These are phyloP conservation scores for Toxotes lorentzi DNA, from an alignment of 2,797 vertebrate species.

Conservation along the genomic window DNA sequence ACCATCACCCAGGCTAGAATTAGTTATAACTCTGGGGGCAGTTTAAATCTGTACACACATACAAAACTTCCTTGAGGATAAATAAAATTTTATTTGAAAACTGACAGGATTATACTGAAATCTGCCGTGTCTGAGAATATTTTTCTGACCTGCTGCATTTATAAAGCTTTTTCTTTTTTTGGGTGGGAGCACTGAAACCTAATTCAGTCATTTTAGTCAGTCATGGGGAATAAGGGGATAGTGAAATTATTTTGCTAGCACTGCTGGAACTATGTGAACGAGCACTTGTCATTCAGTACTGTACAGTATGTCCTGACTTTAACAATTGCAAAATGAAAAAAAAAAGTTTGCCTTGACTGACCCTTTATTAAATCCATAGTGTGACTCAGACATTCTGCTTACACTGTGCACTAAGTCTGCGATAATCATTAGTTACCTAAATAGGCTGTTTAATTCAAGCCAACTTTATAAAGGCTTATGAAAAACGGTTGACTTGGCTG, in stretches of 20 bases:
- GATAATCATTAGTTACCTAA: slow-evolving; percentile 12
- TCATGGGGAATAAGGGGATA: slow-evolving; percentile 13
- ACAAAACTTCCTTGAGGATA: not conserved
- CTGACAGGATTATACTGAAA: not conserved
- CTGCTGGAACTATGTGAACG: slow-evolving; percentile 15
- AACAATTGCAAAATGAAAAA: not conserved
- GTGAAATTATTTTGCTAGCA: not conserved
- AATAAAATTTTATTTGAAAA: not conserved
- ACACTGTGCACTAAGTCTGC: slow-evolving; percentile 24
- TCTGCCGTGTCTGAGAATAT: not conserved
- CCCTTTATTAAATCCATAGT: not conserved
- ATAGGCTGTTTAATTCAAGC: slow-evolving; percentile 47
- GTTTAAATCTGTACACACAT: not conserved
- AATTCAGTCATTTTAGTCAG: slow-evolving; percentile 19
- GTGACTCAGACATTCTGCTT: slow-evolving; percentile 15
- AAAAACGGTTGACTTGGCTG: slow-evolving; percentile 52
- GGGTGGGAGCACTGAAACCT: not conserved
- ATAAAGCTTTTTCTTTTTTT: slow-evolving; percentile 6
- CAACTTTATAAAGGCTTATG: slow-evolving; percentile 52
- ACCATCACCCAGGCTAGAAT: not conserved
- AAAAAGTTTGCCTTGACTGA: not conserved
- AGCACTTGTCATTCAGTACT: not conserved
- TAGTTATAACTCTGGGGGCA: not conserved
- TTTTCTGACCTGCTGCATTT: not conserved
- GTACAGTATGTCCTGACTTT: slow-evolving; percentile 3